phyloP scores from a whole-genome alignment of 2,888 invertebrate genomes.

The Notocelia uddmanniana region DNA sequence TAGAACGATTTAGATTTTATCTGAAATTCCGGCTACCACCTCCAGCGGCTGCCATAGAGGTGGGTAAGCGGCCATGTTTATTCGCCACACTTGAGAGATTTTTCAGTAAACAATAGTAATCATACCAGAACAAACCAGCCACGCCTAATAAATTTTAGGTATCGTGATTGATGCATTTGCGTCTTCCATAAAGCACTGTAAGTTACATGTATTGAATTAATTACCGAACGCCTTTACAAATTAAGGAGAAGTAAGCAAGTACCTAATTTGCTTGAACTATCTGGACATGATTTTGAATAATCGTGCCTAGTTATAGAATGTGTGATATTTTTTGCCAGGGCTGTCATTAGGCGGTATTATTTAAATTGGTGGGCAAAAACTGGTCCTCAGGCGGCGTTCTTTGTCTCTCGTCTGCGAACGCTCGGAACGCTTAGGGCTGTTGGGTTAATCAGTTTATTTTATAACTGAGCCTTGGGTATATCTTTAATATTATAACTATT shows the following conservation, averaged over 20 bases:
- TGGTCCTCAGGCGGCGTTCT: conserved; percentile 67
- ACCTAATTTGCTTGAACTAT: conserved; percentile 4
- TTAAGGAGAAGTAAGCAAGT: conserved; percentile 8
- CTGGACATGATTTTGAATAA: conserved; percentile 41
- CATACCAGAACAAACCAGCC: no score
- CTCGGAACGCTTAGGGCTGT: conserved; percentile 61
- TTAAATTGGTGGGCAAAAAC: conserved; percentile 68
- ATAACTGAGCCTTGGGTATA: conserved; percentile 12
- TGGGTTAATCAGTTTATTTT: conserved; percentile 63
- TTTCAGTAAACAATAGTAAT: no score
- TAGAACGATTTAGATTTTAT: no score
- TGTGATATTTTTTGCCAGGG: conserved; percentile 56
- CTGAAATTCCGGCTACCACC: no score
- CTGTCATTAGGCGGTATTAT: conserved; percentile 65
- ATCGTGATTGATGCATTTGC: no score
- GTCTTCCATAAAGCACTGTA: no score
- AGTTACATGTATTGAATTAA: no score
- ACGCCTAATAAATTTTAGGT: no score
- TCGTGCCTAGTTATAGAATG: conserved; percentile 50
- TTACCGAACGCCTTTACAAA: not conserved
- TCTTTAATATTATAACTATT: conserved; percentile 21
- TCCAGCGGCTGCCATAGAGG: no score
- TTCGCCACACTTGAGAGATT: no score
- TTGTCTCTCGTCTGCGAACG: conserved; percentile 62
- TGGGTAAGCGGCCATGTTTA: no score